A percentile compares a stretch with the other conserved stretches of the same genome.
phyloP scores from a whole-genome alignment of 23 tunicate species.

The Diplosoma virens region DNA sequence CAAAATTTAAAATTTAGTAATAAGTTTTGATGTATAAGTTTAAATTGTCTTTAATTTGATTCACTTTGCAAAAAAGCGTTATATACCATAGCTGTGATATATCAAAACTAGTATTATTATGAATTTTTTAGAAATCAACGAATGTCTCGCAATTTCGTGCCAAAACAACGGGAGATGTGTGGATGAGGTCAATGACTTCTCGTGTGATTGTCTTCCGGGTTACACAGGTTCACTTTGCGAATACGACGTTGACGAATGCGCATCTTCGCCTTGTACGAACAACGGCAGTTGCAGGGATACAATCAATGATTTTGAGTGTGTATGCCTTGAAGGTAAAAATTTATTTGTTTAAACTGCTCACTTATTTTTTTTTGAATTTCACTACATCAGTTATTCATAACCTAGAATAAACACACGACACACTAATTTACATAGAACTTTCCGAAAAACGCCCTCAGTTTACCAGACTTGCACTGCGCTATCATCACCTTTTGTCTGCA shows the following conservation, averaged over 20 bases:
- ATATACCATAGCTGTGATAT: no score
- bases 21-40: no score
- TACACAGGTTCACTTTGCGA: slow-evolving; percentile 28
- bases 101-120: no score
- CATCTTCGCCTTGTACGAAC: slow-evolving; percentile 3
- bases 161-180: slow-evolving; percentile 5
- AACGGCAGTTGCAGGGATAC: neutral
- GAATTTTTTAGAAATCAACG: neutral
- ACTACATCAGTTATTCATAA: neutral
- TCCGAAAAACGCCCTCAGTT: no score
- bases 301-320: neutral
- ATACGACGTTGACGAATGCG: slow-evolving; percentile 9
- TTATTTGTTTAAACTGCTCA: neutral
- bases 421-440: no score
- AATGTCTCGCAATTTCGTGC: slow-evolving; percentile 3
- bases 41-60: no score
- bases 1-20: no score
- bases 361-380: slow-evolving; percentile 7
- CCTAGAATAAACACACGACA: no score
- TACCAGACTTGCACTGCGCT: no score
- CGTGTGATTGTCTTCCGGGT: neutral
- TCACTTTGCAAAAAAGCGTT: no score
- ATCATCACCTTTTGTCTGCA: no score
- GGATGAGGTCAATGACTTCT: neutral
- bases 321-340: neutral